Base-by-base conservation (phyloP, 1,140 invertebrate genomes). In the Temnothorax longispinosus region DNA sequence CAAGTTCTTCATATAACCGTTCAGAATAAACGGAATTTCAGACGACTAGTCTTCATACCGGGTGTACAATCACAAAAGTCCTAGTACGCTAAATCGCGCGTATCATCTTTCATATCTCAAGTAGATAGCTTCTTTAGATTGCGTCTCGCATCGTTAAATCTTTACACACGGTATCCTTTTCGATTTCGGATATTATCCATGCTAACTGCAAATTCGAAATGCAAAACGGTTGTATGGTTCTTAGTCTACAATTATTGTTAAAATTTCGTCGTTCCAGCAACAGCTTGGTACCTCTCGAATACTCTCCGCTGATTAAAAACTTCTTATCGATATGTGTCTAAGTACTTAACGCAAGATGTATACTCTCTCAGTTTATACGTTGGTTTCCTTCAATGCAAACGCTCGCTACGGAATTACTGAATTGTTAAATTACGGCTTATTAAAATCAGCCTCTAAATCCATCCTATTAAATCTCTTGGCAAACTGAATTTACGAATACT, bases 271-370 rank as follows among this genome's bases (percentile, higher is more conserved):
- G 10, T 11, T 44, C 11, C 35, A 77, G 27, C 56, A 62, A 77
- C 56, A 60, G 27, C 58, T 77, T 38, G 41, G 4, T 50, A 35
- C 4, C 27, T 50, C 15, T 62, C 44, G 10, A 71, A 32, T 54
- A 54, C 5, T 10, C 44, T 52, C 60, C 21, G 38, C 44, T 32
- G 65, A 81, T 56, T 44, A 32, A 81, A 81, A 56, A 56, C 41
- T 44, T 58, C 13, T 58, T 32, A 71, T 81, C 78, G 65, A 81
- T 81, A 71, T 81, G 78, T 80, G 18, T 71, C 38, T 56, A 69
- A 69, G 62, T 71, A 44, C 11, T 27, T 69, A 69, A 80, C 52
- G 41, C 38, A 80, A 67, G n/a, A 80, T 15, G 35, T 41, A 41
- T 13, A n/a, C 11, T 56, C 50, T 78, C 18, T n/a, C 15, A 60